Evolutionary conservation across 2,888 invertebrate species (phyloP).

Genomic region (Philonicus albiceps): DNA sequence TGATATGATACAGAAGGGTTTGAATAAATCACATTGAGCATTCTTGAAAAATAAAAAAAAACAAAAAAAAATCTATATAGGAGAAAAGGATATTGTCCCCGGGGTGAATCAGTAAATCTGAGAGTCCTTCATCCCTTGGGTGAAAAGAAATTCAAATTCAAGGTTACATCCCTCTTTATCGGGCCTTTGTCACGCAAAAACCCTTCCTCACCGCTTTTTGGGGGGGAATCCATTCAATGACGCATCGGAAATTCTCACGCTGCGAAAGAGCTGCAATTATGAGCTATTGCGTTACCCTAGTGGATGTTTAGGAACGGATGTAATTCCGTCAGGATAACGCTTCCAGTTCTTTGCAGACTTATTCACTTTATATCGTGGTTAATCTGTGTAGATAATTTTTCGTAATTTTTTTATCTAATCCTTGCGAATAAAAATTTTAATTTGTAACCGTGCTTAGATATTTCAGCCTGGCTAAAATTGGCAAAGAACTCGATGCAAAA

Average conservation of each 20-base stretch:
- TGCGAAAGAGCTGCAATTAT: background rate
- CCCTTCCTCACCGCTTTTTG: background rate
- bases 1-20: background rate
- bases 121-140: background rate
- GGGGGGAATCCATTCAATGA: background rate
- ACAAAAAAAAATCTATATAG: background rate
- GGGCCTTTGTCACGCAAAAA: background rate
- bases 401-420: background rate
- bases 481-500: background rate
- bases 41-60: too few species aligned
- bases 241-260: conserved; percentile 31
- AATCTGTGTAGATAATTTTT: background rate
- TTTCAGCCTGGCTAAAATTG: background rate
- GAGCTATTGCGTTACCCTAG: background rate
- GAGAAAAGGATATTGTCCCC: background rate
- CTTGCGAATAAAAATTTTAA: background rate
- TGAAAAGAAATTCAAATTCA: background rate
- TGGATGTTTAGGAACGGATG: background rate
- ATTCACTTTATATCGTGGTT: background rate
- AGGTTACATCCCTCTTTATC: background rate
- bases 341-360: background rate
- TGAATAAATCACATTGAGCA: background rate
- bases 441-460: background rate
- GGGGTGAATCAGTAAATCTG: background rate
- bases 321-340: background rate